Evolutionary conservation across 2,113 vertebrate species (phyloP), one percentile per base, ranked within the genome.

Genomic region (Pipa parva): DNA sequence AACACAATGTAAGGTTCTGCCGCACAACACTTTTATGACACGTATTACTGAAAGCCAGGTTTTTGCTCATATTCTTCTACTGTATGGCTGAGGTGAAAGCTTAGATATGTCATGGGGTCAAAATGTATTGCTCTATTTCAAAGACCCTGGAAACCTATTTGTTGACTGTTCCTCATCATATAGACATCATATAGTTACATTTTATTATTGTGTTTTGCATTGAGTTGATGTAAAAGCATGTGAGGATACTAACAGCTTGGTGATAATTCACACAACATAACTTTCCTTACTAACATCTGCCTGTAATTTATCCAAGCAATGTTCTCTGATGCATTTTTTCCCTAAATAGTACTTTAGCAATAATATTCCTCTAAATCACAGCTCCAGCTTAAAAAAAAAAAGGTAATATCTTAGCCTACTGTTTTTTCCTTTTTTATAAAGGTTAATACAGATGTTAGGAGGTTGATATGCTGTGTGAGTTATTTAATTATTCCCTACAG

Each of bases 391-490:
- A 24, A 18, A 72, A 67, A 72, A 67, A 59, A 69, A 36, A 36
- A 18, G 26, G 22, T 39, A 39, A 42, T 2, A 26, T 42, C n/a
- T 42, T 4, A 42, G 17, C 17, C 12, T n/a, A n/a, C 39, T 42
- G 39, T n/a, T 42, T n/a, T n/a, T n/a, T n/a, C n/a, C n/a, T n/a
- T n/a, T n/a, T n/a, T n/a, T n/a, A n/a, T 71, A 76, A 85, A 84
- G 82, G 85, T 87, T 89, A 90, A 90, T 91, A 86, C 89, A 90
- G 87, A 90, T 83, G 87, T 90, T 89, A 90, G 87, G 78, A 87
- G 87, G 82, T 89, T 86, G 90, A 84, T 87, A 85, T 85, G 85
- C 83, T 77, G 89, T 85, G 94, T 92, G 92, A 85, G 86, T 85
- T 87, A 83, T 87, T 89, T 90, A 89, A 90, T 89, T 87, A 85